Base-by-base conservation (phyloP, 2,888 invertebrate genomes). In the Epistrophella euchroma region DNA sequence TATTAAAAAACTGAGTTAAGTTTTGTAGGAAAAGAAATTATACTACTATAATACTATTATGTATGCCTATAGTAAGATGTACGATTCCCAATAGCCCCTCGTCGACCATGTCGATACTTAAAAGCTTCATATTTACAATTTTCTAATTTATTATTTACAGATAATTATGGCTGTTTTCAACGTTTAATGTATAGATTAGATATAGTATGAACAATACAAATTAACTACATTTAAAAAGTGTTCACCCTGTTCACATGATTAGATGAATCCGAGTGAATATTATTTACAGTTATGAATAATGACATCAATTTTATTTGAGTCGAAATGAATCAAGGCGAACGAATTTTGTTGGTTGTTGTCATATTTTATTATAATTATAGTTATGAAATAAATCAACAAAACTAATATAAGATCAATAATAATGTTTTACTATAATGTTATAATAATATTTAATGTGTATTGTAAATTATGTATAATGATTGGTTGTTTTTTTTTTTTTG, bases 301-400 rank as follows among this genome's bases (percentile, higher is more conserved):
- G 75, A 80, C 71, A 62, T 80, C 74, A 80, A 78, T 73, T 50
- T 13, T 9, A 15, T 68, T 68, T 56, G 45, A 74, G 40, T 72
- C 58, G 68, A 37, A 62, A 71, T 76, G 76, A 85, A 66, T 74
- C 76, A 70, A 76, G 66, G 68, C 72, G 75, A 77, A 81, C 80
- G 66, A 47, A 73, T 64, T 43, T 45, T 28, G 55, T 37, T 77
- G 32, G n/a, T 74, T 45, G 52, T 80, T 72, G 43, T 45, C 28
- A 28, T 9, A 37, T 19, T 25, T 25, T 25, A 28, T 2, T 28
- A 28, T 60, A 28, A 47, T 3, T 45, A 28, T 32, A 55, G 43
- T 76, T 60, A 81, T 85, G 81, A 81, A 80, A 73, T 60, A 73
- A 68, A 86, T 86, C 66, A 86, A 86, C 86, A 77, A 78, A 82